A percentile compares a stretch with the other conserved stretches of the same genome.
These are phyloP conservation scores for Linepithema humile DNA, from an alignment of 1,140 invertebrate species.

Conservation along the genomic window DNA sequence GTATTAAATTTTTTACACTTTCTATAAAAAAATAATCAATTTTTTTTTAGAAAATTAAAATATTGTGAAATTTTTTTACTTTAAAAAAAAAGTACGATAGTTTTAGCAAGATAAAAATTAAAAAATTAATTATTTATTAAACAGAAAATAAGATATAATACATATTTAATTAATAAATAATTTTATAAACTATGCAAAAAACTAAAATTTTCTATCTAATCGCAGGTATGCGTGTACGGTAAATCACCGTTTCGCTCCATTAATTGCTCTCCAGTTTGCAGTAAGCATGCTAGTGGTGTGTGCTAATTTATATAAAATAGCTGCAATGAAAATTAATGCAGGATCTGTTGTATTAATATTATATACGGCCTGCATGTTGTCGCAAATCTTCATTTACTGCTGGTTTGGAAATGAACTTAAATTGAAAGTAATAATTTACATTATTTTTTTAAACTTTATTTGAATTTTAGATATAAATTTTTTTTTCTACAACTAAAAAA, in stretches of 20 bases:
- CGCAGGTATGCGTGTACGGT: constrained; percentile 37
- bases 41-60: too few species aligned
- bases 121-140: neutral
- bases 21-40: too few species aligned
- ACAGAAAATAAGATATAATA: neutral
- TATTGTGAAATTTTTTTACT: too few species aligned
- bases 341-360: constrained; percentile 55
- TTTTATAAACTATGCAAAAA: neutral
- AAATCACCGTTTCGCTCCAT: constrained; percentile 44
- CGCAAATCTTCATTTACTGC: constrained; percentile 83
- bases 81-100: too few species aligned
- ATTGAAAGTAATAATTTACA: constrained; percentile 77
- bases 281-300: constrained; percentile 63
- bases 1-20: too few species aligned
- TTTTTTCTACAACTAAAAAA: constrained; percentile 7
- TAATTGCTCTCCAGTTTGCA: constrained; percentile 63
- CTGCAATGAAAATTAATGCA: constrained; percentile 76
- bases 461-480: neutral
- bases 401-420: constrained; percentile 86
- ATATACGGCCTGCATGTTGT: constrained; percentile 40
- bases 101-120: too few species aligned
- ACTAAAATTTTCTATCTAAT: constrained; percentile 9
- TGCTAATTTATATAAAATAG: constrained; percentile 57
- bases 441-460: neutral
- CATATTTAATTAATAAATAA: neutral